These are phyloP conservation scores for Quadroppia sp. DNA, from an alignment of 2,888 invertebrate genomes.

Conservation along the genomic window DNA sequence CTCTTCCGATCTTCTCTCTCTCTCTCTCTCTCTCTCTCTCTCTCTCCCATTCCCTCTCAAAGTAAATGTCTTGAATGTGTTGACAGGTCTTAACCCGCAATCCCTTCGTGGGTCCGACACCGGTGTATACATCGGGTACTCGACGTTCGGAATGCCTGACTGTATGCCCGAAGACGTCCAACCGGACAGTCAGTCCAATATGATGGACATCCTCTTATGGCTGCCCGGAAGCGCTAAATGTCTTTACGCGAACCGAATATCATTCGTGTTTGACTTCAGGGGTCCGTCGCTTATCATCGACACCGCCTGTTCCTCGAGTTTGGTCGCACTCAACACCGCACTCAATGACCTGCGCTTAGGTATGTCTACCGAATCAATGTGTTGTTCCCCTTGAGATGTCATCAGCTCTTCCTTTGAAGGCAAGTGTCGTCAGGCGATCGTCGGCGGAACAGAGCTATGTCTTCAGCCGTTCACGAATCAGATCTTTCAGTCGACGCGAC, in stretches of 20 bases:
- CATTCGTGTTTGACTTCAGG: conserved; percentile 87
- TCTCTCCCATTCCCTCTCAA: too few species aligned
- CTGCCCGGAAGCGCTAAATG: conserved; percentile 86
- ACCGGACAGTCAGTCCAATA: conserved; percentile 76
- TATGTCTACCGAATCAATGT: neutral
- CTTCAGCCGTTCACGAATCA: conserved; percentile 59
- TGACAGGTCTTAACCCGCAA: conserved; percentile 73
- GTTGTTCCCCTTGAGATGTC: neutral
- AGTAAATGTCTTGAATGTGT: too few species aligned
- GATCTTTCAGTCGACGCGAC: conserved; percentile 83
- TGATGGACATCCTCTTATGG: conserved; percentile 61
- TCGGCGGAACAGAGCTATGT: conserved; percentile 57
- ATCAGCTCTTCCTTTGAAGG: too few species aligned
- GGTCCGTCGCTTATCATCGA: conserved; percentile 54
- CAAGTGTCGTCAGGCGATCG: conserved; percentile 86
- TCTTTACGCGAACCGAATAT: conserved; percentile 86
- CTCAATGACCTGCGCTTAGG: conserved; percentile 73
- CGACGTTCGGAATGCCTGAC: conserved; percentile 81
- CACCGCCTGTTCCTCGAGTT: conserved; percentile 42
- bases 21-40: too few species aligned
- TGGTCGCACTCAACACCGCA: conserved; percentile 49
- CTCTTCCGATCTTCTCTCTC: too few species aligned
- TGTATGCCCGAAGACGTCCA: conserved; percentile 70
- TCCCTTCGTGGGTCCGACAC: conserved; percentile 80
- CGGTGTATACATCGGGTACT: conserved; percentile 91